Percentiles rank a stretch among this genome's conserved stretches.
These are phyloP conservation scores for Macrobrachium rosenbergii DNA, from an alignment of 1,140 invertebrate species.

Conservation along the genomic window DNA sequence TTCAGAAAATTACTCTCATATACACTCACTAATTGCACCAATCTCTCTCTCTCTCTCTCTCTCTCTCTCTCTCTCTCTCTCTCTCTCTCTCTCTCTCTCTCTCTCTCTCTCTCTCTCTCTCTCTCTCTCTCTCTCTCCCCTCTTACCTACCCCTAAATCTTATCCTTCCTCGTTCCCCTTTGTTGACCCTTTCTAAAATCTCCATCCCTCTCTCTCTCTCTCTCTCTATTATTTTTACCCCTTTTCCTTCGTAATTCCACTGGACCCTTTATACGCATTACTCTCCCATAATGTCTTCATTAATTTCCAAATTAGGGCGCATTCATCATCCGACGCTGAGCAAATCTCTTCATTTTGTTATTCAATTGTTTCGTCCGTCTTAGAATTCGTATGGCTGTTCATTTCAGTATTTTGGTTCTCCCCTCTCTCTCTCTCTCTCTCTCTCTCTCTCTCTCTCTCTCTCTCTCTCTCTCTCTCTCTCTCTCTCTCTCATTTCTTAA, in stretches of 20 bases:
- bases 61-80: not conserved
- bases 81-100: not conserved
- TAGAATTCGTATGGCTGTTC: no score
- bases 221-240: not conserved
- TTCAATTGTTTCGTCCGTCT: no score
- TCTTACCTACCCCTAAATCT: not conserved
- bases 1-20: not conserved
- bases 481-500: not conserved
- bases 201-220: not conserved
- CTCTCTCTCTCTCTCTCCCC: not conserved
- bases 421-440: not conserved
- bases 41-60: not conserved
- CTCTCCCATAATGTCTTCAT: no score
- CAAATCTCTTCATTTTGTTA: no score
- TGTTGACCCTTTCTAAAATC: not conserved
- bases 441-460: conserved; percentile 17
- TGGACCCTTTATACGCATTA: no score
- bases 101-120: not conserved
- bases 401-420: no score
- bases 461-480: conserved; percentile 27
- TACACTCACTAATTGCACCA: not conserved
- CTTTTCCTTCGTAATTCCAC: not conserved
- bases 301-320: no score
- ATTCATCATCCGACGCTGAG: no score
- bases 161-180: not conserved